These are phyloP conservation scores for Calcarius ornatus DNA, from an alignment of 2,113 vertebrate genomes.

Conservation along the genomic window DNA sequence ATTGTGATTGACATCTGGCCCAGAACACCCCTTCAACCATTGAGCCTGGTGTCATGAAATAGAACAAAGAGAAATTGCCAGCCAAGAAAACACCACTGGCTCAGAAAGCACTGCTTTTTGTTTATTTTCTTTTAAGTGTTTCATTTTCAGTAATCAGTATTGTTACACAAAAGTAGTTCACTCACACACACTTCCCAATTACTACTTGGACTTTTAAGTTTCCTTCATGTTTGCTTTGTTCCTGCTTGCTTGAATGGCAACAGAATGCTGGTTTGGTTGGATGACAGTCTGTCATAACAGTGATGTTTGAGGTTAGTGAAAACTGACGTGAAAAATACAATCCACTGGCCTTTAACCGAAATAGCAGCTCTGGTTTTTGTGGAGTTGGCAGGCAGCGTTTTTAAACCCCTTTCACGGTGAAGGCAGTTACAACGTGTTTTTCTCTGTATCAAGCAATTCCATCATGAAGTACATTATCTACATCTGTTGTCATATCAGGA, in stretches of 20 bases:
- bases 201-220: conserved; percentile 12
- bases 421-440: conserved; percentile 51
- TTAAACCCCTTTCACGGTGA: background rate
- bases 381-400: conserved; percentile 48
- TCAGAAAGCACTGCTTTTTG: conserved; percentile 39
- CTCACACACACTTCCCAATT: background rate
- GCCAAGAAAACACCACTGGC: conserved; percentile 59
- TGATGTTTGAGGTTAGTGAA: conserved; percentile 44
- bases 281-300: conserved; percentile 64
- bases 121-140: conserved; percentile 59
- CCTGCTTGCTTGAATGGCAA: conserved; percentile 18
- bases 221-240: conserved; percentile 15
- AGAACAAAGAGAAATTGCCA: conserved; percentile 71
- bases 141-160: conserved; percentile 58
- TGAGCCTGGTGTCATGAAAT: conserved; percentile 51
- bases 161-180: background rate
- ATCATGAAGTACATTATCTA: conserved; percentile 35
- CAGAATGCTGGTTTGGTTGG: conserved; percentile 20
- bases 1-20: conserved; percentile 65
- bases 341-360: conserved; percentile 39
- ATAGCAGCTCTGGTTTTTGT: conserved; percentile 25
- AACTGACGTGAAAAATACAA: conserved; percentile 58
- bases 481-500: conserved; percentile 6
- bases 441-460: conserved; percentile 29
- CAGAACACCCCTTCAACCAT: conserved; percentile 49